Evolutionary conservation across 2,797 vertebrate species (phyloP).

Genomic region (Chlorospingus flavigularis): DNA sequence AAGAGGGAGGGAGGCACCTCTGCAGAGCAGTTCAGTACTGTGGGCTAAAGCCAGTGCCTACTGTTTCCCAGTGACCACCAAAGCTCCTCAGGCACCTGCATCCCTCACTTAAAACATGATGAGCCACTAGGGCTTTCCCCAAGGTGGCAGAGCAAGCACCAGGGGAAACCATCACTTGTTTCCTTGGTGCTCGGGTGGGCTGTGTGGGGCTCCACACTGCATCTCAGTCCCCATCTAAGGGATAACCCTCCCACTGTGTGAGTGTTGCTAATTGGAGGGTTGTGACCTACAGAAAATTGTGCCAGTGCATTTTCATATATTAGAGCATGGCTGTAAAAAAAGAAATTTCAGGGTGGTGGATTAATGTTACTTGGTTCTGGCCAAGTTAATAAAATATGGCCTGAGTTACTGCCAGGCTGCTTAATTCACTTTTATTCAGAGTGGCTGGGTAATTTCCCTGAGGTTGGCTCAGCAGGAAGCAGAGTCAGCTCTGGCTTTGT

Average conservation of each 20-base stretch:
- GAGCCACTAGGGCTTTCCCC: not conserved
- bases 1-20: not conserved
- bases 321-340: constrained; percentile 29
- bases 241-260: accelerated
- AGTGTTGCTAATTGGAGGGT: not conserved
- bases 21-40: not conserved
- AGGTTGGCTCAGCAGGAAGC: constrained; percentile 11
- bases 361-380: constrained; percentile 5
- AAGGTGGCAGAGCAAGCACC: accelerated
- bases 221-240: not conserved
- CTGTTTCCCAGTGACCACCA: not conserved
- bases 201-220: not conserved
- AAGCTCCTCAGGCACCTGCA: not conserved
- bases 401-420: constrained; percentile 56
- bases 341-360: not conserved
- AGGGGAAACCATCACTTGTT: accelerated
- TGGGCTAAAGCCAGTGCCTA: not conserved
- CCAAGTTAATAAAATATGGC: constrained; percentile 61
- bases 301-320: constrained; percentile 14
- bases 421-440: constrained; percentile 59
- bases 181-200: not conserved
- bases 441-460: constrained; percentile 43
- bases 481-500: constrained; percentile 30
- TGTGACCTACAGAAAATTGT: not conserved
- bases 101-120: not conserved